Evolutionary conservation across 92 coral and sea anemone genomes (phyloP), one percentile per base, ranked within the genome.

Genomic region (Pocillopora grandis): DNA sequence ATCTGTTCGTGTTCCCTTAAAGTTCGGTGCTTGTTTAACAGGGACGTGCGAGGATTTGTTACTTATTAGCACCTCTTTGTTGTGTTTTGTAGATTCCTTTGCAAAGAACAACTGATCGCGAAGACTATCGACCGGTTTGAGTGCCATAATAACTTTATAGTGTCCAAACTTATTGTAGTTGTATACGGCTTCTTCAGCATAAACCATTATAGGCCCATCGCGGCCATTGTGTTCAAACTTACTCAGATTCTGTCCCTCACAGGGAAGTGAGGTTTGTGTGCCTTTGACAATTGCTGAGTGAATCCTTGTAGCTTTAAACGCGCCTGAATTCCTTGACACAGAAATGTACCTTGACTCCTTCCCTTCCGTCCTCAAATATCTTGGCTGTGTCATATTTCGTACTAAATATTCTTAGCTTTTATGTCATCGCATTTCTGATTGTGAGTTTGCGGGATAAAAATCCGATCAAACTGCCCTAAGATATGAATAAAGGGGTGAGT

Each of bases 161-260:
- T 88, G 88, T 33, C 92, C 92, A 68, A 86, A 71, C 19, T 67
- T 76, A 67, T 80, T 63, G 52, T 69, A 58, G 72, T 69, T 63
- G 27, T 58, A 9, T 36, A 58, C 78, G 80, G 89, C 90, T 67
- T 92, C 97, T 79, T 94, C 91, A 5, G 97, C 96, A 71, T 90
- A 97, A 49, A 97, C 98, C 18, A 91, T 88, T n/a, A 94, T 88
- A 20, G 94, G 95, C 20, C 97, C 97, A 13, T 90, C 88, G 3
- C 91, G 92, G 21, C 97, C 96, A n/a, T 81, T 83, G 57, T 94
- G 96, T 70, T 94, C 99, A 89, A 92, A 97, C 86, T 92, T 92
- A 76, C 90, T 89, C 55, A 92, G 89, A 76, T 85, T 76, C 71
- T 90, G 86, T 14, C 95, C 95, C 66, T 94, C 94, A 62, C 88